Evolutionary conservation across 2,888 invertebrate species (phyloP), one percentile per base, ranked within the genome.

Genomic region (Syrista parreyssii): DNA sequence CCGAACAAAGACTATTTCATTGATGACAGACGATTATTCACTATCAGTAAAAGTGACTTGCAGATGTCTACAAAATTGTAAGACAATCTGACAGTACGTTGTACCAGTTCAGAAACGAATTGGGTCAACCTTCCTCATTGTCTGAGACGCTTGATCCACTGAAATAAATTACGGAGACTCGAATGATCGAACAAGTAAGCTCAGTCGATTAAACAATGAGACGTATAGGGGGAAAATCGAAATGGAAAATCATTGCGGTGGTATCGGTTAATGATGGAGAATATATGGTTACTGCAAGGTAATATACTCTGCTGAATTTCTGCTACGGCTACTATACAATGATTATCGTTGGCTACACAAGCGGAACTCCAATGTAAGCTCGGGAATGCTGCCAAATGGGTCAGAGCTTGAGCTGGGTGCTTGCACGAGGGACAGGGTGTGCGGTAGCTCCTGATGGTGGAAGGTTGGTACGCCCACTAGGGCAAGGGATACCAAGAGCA

Each of bases 341-440:
- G 84, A 86, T 86, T 84, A 84, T 82, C 83, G 84, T 82, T 81
- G 81, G 84, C 81, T 81, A 81, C 80, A 81, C 80, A 81, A 82
- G 81, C 82, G 84, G 83, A 86, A 83, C 83, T 82, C 82, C 81
- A 82, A 82, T 82, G 84, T 84, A 83, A 83, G 83, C 84, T 87
- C 86, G 88, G 89, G 89, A 89, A 87, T 83, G 78, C 74, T 90
- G 90, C 90, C 89, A 90, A 90, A 90, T 90, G 85, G 90, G 89
- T 90, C 90, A 89, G 86, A 88, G 86, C 86, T 86, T 84, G 87
- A 84, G 82, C 84, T 79, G 86, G 83, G 82, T 84, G 77, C 81
- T 76, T 80, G 81, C 75, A 80, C 77, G 77, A 82, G 79, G 78
- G 75, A 78, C 55, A 76, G 75, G 77, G 55, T 55, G 55, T 55